Base-by-base conservation (phyloP, 2,113 vertebrate species). In the Aegithalos caudatus region DNA sequence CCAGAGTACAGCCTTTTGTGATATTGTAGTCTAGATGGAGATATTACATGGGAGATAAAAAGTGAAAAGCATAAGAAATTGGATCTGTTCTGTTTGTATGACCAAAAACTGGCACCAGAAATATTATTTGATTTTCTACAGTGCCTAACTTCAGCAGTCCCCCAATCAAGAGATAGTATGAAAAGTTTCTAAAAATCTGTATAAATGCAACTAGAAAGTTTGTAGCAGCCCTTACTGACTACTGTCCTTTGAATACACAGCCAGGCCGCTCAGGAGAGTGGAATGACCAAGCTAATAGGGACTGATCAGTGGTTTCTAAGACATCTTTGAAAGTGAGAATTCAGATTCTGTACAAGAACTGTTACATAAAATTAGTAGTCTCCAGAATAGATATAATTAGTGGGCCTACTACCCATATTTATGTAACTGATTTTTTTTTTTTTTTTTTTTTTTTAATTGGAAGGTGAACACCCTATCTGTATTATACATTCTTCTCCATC, bases 391-490 rank as follows among this genome's bases (percentile, higher is more conserved):
- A 69, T 91, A 90, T 24, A 88, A 72, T 91, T 90, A 14, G 45
- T 53, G 31, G 51, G 18, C 37, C 62, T 47, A 60, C 16, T 90
- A 78, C 37, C 29, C 19, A 22, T 80, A 91, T 72, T 83, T 92
- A 18, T 65, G 88, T 66, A 66, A 81, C 9, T 37, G n/a, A 62
- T 73, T 93, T 90, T 69, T 92, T 88, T 69, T 67, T 24, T 19
- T 61, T 77, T 87, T 77, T 87, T 77, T 93, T 18, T 53, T 73
- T 90, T 84, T 60, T 69, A 82, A 78, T 81, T 93, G 91, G n/a
- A 54, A 64, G 40, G 29, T 91, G 44, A 72, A 72, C 62, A 73
- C 19, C 28, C 27, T 67, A 18, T 31, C 66, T 65, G 33, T 50
- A 78, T 31, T 53, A 81, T 48, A 51, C 57, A 93, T 66, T 28